Base-by-base conservation (phyloP, 1,140 invertebrate species). In the Harlomillsia oculata region DNA sequence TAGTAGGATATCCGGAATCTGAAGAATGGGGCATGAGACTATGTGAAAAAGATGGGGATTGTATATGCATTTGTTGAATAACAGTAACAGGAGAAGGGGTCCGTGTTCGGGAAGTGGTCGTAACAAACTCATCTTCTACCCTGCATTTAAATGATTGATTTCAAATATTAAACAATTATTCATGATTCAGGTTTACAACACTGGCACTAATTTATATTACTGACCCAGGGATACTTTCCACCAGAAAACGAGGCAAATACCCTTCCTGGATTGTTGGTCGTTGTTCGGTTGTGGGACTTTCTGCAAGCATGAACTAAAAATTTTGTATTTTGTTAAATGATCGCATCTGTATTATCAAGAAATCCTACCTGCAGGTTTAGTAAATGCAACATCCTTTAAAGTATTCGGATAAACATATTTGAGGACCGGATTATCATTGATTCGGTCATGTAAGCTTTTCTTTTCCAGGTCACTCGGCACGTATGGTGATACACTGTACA, bases 371-470 rank as follows among this genome's bases (percentile, higher is more conserved):
- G 45, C 28, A 8, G 28, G 45, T 21, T 28, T 34, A 18, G 16
- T 6, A 48, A 48, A 48, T 8, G 45, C 45, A 13, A 34, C 8
- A 13, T 28, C 16, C 6, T 48, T 48, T 0, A 23, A 14, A 20
- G 16, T 48, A 20, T 48, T 20, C 2, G 45, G 45, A 20, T 48
- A 48, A 18, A 48, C 30, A 48, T 25, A 48, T 3, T 32, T 16
- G 14, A 48, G 28, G 9, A 32, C 28, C 13, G 14, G 28, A 14
- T 32, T 21, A 20, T 48, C 45, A n/a, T 48, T 48, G 1, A 48
- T 23, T 48, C 45, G 30, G 28, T 48, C 45, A 18, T 48, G 28
- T 8, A 48, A 11, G 23, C 45, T 34, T 48, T 48, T 48, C 9
- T 28, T 48, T 21, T 48, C 45, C 28, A 48, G 34, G 4, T 48